Base-by-base conservation (phyloP, 2,113 vertebrate genomes). In the Typhlomys cinereus region DNA sequence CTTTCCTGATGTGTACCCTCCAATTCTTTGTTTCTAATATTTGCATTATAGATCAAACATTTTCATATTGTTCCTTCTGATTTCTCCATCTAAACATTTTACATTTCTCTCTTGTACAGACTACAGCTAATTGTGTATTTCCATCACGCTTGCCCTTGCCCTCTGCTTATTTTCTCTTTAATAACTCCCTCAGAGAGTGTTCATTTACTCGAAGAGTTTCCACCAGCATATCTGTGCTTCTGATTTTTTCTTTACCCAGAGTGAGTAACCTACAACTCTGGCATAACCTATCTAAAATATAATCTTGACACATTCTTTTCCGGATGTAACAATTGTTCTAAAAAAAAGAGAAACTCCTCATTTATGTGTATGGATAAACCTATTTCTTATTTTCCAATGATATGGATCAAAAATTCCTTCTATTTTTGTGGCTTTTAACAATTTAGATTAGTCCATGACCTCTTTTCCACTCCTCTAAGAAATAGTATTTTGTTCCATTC, bases 181-280 rank as follows among this genome's bases (percentile, higher is more conserved):
- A 91, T 90, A 79, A 88, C 59, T 96, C 88, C 88, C 92, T 83
- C 12, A 44, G 90, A 94, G 85, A 90, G 70, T 31, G 46, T 71
- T 90, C 15, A 70, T 95, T 95, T 93, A 21, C 69, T 89, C 50
- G 85, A 9, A 34, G 3, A 78, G 36, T 25, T 79, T 34, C 62
- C 20, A 0, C 14, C 44, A n/a, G 57, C 64, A 73, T 29, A 18
- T 74, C 62, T 59, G 8, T 54, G 62, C 21, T 91, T 62, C 46
- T 2, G 3, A 1, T 59, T 41, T 74, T 81, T 88, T 23, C 54
- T 90, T 13, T 14, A 8, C 31, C 50, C 34, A 39, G 21, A 70
- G 13, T 36, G 13, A 25, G 25, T 23, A 79, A 57, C 78, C 78
- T 66, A 34, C 4, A 92, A n/a, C 80, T 89, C 48, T 90, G 70